phyloP scores from a whole-genome alignment of 2,113 vertebrate species.

The Talpa occidentalis region DNA sequence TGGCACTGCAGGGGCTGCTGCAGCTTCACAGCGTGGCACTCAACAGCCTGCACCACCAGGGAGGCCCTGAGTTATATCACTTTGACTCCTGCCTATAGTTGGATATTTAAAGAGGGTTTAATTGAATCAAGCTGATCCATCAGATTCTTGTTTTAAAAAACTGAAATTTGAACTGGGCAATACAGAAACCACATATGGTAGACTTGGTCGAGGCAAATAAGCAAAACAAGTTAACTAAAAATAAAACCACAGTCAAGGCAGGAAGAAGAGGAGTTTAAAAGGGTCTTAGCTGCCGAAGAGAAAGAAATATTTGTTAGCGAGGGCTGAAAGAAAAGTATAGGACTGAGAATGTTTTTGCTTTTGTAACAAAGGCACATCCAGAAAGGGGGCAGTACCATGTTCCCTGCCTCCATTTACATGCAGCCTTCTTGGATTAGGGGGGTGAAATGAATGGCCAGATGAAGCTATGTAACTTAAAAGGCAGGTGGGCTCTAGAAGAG shows the following conservation, averaged over 20 bases:
- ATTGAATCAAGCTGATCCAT: background rate
- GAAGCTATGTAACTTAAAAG: too few species aligned
- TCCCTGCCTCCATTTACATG: too few species aligned
- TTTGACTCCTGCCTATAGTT: background rate
- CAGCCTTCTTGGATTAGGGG: too few species aligned
- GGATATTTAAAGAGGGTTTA: background rate
- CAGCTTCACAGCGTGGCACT: too few species aligned
- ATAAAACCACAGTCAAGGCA: background rate
- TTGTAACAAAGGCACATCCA: too few species aligned
- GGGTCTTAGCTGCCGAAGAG: background rate
- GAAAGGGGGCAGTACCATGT: too few species aligned
- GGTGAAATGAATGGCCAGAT: background rate
- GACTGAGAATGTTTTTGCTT: background rate
- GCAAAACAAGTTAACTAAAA: background rate
- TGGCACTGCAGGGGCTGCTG: too few species aligned
- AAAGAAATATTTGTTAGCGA: background rate
- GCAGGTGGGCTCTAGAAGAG: too few species aligned
- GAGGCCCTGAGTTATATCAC: rapidly evolving
- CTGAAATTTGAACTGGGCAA: background rate
- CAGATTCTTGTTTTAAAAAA: background rate
- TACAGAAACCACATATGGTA: background rate
- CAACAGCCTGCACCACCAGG: too few species aligned
- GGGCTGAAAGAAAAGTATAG: background rate
- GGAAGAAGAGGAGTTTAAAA: background rate
- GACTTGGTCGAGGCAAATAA: background rate